phyloP scores from a whole-genome alignment of 1,140 invertebrate genomes.

The Panulirus ornatus region DNA sequence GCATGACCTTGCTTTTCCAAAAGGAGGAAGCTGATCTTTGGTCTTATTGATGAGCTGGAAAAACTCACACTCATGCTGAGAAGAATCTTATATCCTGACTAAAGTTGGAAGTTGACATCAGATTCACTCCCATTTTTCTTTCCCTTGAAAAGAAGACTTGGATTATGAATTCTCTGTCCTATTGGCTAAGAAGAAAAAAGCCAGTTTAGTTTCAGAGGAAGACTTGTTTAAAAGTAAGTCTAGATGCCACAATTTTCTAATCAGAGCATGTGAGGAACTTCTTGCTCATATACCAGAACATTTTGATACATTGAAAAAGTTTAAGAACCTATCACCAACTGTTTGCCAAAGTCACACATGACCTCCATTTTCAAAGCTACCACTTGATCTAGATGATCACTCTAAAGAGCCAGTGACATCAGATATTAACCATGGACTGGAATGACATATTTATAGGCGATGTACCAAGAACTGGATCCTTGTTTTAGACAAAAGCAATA shows the following conservation, averaged over 20 bases:
- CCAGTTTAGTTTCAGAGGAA: no score
- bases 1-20: no score
- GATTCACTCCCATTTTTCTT: conserved; percentile 43
- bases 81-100: conserved; percentile 29
- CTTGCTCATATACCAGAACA: no score
- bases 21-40: conserved; percentile 41
- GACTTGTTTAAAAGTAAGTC: no score
- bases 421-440: no score
- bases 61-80: conserved; percentile 32
- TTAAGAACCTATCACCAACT: conserved; percentile 28
- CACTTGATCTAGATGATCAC: conserved; percentile 29
- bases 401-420: conserved; percentile 26
- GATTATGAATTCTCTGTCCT: conserved; percentile 32
- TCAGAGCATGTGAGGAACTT: conserved; percentile 30
- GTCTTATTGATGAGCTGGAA: conserved; percentile 48
- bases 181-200: conserved; percentile 9
- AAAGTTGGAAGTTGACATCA: conserved; percentile 47
- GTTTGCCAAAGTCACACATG: not conserved
- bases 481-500: no score
- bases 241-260: conserved; percentile 38
- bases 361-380: conserved; percentile 8
- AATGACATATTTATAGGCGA: no score
- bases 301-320: conserved; percentile 26
- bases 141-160: conserved; percentile 48
- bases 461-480: not conserved